Evolutionary conservation across 2,797 vertebrate species (phyloP), one percentile per base, ranked within the genome.

Genomic region (Myotis findleyi): DNA sequence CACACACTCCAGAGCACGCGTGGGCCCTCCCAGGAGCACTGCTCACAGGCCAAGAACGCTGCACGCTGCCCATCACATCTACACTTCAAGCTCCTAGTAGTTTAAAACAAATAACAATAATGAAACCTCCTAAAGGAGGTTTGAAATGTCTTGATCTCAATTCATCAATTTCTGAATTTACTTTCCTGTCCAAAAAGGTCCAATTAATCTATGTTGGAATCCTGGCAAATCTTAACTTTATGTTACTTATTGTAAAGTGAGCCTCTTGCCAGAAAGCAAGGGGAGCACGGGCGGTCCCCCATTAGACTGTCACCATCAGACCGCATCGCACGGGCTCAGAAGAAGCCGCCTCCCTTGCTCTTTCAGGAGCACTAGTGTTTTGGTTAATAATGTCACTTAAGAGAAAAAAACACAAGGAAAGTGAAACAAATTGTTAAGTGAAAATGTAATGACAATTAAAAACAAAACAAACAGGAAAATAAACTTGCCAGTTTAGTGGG

Each of bases 351-450:
- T 91, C 91, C 16, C 94, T 96, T 92, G 80, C 97, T 94, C 95
- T 95, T 93, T 86, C 18, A 93, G 94, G 96, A 97, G 89, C 91
- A 95, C 93, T 92, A 68, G 96, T 97, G 94, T 93, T 98, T 98
- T 86, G 86, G 79, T 95, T 96, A 98, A 97, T 96, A 98, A 97
- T 68, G 89, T 97, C 90, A 92, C 96, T 98, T 96, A 93, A 98
- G 97, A 97, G 97, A 96, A 94, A 95, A 97, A 44, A 87, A 92
- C 96, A 97, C 93, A 97, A 97, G 97, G 98, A 94, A 96, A 97
- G 97, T 98, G 97, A 98, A 98, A 98, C 97, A 96, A 98, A 97
- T 91, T 97, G 98, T 98, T 98, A 98, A 98, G 98, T 98, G 97
- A 96, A 98, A 98, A 98, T 98, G 98, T 96, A 98, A 98, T 72